Evolutionary conservation across 2,797 vertebrate species (phyloP).

Genomic region (Anguilla anguilla): DNA sequence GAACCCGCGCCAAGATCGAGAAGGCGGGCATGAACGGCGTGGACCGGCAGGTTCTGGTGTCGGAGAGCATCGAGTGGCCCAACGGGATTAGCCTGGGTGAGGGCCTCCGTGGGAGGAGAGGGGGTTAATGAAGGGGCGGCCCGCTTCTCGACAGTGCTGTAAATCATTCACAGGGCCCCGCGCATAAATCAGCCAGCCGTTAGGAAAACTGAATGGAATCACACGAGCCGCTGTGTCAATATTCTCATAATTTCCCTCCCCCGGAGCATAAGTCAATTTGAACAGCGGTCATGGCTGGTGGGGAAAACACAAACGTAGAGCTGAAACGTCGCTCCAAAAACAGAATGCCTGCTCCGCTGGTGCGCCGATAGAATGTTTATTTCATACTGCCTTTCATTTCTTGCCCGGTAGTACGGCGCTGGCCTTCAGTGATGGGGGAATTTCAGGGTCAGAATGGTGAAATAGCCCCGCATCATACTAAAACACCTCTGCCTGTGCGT

Average conservation of each 20-base stretch:
- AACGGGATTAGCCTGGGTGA: conserved; percentile 96
- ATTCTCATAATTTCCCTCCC: conserved; percentile 40
- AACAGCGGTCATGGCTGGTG: conserved; percentile 31
- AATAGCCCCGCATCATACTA: not conserved
- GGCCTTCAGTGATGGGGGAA: not conserved
- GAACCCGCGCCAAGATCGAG: conserved; percentile 90
- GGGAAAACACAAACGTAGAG: not conserved
- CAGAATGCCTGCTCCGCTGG: not conserved
- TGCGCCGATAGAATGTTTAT: conserved; percentile 7
- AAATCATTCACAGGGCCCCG: conserved; percentile 35
- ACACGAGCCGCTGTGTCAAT: conserved; percentile 42
- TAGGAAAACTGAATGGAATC: conserved; percentile 45
- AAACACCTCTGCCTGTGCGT: not conserved
- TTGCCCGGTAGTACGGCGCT: not conserved
- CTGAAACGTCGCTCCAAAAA: not conserved
- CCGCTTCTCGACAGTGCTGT: conserved; percentile 29
- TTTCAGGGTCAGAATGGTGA: not conserved
- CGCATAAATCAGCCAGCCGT: conserved; percentile 47
- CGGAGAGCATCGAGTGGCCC: conserved; percentile 94
- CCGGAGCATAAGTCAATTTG: conserved; percentile 39
- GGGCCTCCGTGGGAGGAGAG: conserved; percentile 34
- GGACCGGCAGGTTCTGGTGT: conserved; percentile 87
- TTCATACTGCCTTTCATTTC: conserved; percentile 28
- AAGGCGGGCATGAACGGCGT: conserved; percentile 92
- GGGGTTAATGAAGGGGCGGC: conserved; percentile 36